A percentile compares a stretch with the other conserved stretches of the same genome.
These are phyloP conservation scores for Rotaria socialis DNA, from an alignment of 2,888 invertebrate genomes.

Conservation along the genomic window DNA sequence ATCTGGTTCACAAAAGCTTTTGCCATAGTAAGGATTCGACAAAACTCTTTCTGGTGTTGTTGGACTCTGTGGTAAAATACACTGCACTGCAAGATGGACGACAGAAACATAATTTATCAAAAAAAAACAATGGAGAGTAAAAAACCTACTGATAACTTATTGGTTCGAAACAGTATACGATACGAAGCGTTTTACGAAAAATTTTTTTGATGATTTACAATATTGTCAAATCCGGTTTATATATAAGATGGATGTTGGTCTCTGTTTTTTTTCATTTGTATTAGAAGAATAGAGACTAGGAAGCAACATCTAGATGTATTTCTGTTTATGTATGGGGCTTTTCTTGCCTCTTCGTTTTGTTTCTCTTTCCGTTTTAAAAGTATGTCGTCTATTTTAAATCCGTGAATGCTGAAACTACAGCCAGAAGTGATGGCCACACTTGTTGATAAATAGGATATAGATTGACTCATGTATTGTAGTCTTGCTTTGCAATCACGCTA, in stretches of 20 bases:
- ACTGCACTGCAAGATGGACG: background rate
- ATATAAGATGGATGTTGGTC: background rate
- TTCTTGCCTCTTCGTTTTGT: too few species aligned
- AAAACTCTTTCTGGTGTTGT: background rate
- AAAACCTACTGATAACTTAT: background rate
- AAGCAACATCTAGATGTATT: too few species aligned
- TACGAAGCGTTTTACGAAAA: too few species aligned
- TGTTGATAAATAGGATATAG: background rate
- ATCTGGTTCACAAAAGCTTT: constrained; percentile 85
- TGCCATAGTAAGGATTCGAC: constrained; percentile 80
- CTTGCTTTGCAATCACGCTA: background rate
- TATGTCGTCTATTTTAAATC: too few species aligned
- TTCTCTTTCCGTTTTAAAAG: too few species aligned
- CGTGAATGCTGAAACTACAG: too few species aligned
- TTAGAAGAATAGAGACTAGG: background rate
- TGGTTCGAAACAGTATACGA: background rate
- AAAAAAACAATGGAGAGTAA: too few species aligned
- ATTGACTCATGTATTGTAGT: background rate
- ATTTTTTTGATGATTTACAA: fast-evolving
- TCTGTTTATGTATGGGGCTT: background rate
- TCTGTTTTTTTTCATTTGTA: background rate
- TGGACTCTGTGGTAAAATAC: background rate
- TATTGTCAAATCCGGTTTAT: background rate
- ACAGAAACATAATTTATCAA: too few species aligned
- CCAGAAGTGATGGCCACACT: too few species aligned